Percentiles rank a stretch among this genome's conserved stretches.
Conservation (phyloP, 2,888 invertebrate genomes). For the Napeogenes inachia region DNA sequence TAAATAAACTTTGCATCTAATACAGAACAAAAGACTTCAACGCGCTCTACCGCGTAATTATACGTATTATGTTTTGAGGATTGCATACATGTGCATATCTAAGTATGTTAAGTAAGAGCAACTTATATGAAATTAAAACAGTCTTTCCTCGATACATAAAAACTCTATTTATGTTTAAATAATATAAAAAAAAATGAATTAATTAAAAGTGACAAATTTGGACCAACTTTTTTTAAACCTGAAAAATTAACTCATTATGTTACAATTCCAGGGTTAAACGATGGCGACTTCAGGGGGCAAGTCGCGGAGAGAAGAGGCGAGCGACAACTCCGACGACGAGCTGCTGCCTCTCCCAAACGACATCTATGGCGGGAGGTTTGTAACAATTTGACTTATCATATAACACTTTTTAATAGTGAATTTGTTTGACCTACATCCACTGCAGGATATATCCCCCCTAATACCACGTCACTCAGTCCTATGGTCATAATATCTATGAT, state of each 20-base stretch:
- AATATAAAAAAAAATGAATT: background rate
- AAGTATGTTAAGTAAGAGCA: background rate
- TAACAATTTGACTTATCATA: constrained; percentile 6
- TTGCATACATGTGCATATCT: background rate
- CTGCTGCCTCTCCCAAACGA: constrained; percentile 91
- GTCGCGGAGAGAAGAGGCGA: constrained; percentile 79
- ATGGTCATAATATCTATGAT: too few relatives aligned
- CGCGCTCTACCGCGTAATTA: constrained; percentile 12
- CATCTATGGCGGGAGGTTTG: constrained; percentile 93
- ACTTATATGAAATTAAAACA: background rate
- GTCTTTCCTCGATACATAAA: too few relatives aligned
- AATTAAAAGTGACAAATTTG: constrained; percentile 3
- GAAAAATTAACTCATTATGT: too few relatives aligned
- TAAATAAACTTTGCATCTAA: background rate
- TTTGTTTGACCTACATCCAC: too few relatives aligned
- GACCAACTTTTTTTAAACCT: too few relatives aligned
- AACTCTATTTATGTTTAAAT: background rate
- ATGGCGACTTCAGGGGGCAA: constrained; percentile 85
- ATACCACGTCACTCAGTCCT: too few relatives aligned
- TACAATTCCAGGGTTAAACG: constrained; percentile 46
- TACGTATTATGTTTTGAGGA: background rate
- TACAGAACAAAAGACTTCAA: constrained; percentile 29
- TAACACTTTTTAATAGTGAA: too few relatives aligned
- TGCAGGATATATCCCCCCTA: too few relatives aligned
- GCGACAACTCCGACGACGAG: constrained; percentile 92